These are phyloP conservation scores for Gallinago jamesoni DNA, from an alignment of 2,113 vertebrate species.

Conservation along the genomic window DNA sequence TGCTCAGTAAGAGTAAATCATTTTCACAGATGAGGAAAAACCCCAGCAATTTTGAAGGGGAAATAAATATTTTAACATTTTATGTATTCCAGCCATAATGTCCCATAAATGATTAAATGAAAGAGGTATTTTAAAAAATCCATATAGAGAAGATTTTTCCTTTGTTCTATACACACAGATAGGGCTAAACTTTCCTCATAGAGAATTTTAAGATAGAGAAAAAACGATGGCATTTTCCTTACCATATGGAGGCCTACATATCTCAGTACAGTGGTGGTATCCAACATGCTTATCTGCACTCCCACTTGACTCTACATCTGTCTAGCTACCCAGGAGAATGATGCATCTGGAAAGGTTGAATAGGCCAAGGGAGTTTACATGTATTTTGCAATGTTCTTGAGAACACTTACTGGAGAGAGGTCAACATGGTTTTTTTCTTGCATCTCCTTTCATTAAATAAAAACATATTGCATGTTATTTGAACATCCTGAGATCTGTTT, in stretches of 20 bases:
- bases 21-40: not conserved
- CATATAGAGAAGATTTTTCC: not conserved
- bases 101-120: not conserved
- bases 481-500: not conserved
- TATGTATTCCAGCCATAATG: not conserved
- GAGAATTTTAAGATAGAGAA: not conserved
- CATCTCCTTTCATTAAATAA: not conserved
- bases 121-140: not conserved
- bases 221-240: conserved; percentile 9
- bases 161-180: not conserved
- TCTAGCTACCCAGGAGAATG: conserved; percentile 26
- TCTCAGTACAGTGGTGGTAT: not conserved
- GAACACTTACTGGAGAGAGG: conserved; percentile 44
- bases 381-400: conserved; percentile 52
- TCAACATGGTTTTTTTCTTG: not conserved
- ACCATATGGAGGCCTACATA: not conserved
- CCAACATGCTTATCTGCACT: conserved; percentile 50
- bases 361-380: conserved; percentile 33
- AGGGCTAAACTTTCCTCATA: not conserved
- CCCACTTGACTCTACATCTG: conserved; percentile 48
- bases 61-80: not conserved
- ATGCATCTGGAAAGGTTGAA: conserved; percentile 75
- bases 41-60: not conserved
- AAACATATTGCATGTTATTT: conserved; percentile 6
- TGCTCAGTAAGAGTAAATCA: not conserved